Evolutionary conservation across 1,140 invertebrate species (phyloP).

Genomic region (Tetragnatha versicolor): DNA sequence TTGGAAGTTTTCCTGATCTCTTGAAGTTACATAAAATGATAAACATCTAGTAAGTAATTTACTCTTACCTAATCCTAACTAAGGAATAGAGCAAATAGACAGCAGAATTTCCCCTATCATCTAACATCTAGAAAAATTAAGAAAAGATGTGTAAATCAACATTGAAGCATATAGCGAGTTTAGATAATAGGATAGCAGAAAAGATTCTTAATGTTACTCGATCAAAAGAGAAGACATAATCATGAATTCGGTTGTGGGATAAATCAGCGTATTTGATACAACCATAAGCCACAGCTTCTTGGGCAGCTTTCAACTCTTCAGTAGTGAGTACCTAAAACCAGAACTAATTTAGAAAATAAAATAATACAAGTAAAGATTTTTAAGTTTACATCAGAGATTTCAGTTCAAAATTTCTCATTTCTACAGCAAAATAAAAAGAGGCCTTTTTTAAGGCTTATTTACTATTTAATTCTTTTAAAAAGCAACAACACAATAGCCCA

Average conservation of each 20-base stretch:
- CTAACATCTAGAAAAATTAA: slow-evolving; percentile 80
- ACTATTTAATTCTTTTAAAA: too few relatives aligned
- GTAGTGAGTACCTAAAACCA: slow-evolving; percentile 73
- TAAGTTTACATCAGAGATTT: too few relatives aligned
- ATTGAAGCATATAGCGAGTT: too few relatives aligned
- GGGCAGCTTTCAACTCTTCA: slow-evolving; percentile 84
- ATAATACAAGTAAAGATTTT: too few relatives aligned
- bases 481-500: too few relatives aligned
- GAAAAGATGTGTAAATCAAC: neutral
- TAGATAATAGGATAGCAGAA: too few relatives aligned
- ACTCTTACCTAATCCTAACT: slow-evolving; percentile 84
- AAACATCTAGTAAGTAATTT: too few relatives aligned
- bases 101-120: slow-evolving; percentile 98
- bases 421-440: too few relatives aligned
- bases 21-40: too few relatives aligned
- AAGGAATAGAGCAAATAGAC: slow-evolving; percentile 96
- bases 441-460: too few relatives aligned
- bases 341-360: neutral
- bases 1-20: neutral
- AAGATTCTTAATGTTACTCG: slow-evolving; percentile 68
- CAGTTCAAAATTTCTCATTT: too few relatives aligned
- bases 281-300: slow-evolving; percentile 93
- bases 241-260: slow-evolving; percentile 88
- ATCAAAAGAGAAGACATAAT: slow-evolving; percentile 99
- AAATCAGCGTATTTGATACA: slow-evolving; percentile 99